Evolutionary conservation across 2,113 vertebrate species (phyloP), one percentile per base, ranked within the genome.

Genomic region (Formicarius rufipectus): DNA sequence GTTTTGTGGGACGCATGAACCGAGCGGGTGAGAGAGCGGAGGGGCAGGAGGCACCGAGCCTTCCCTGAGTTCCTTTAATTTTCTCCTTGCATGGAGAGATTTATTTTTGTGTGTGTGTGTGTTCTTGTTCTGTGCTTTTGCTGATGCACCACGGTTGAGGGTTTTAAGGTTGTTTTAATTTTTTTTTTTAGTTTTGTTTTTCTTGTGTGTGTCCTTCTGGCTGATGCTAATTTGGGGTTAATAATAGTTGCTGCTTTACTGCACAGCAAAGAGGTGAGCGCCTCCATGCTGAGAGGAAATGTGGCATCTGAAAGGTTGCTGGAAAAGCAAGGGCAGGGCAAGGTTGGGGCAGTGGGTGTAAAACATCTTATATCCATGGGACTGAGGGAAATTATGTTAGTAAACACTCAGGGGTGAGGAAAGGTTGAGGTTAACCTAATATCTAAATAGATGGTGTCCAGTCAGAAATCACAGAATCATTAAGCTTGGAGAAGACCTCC

Each of bases 1-100:
- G 97, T 97, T n/a, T 96, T 88, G 94, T 97, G 18, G 95, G 95
- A 83, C 82, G 98, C 98, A 98, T n/a, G n/a, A n/a, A n/a, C n/a
- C n/a, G n/a, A n/a, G n/a, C n/a, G n/a, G n/a, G n/a, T n/a, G n/a
- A n/a, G n/a, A n/a, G n/a, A 91, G 85, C 92, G 58, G 47, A 81
- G 75, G 78, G 59, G 66, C 64, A 77, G 59, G 25, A 27, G 20
- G 10, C 64, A 37, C 69, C 68, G 35, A 77, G 72, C 22, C 67
- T 45, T 45, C 45, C 21, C 45, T 45, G 20, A 45, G 45, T 52
- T 85, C 67, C 27, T 85, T 92, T 63, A 72, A 75, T 74, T n/a
- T n/a, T 91, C 75, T 85, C 79, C 60, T 90, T 96, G 97, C 97
- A 97, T 97, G 97, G 28, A 95, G 84, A 95, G n/a, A 9, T 27